Base-by-base conservation (phyloP, 2,888 invertebrate species). In the Deilephila elpenor region DNA sequence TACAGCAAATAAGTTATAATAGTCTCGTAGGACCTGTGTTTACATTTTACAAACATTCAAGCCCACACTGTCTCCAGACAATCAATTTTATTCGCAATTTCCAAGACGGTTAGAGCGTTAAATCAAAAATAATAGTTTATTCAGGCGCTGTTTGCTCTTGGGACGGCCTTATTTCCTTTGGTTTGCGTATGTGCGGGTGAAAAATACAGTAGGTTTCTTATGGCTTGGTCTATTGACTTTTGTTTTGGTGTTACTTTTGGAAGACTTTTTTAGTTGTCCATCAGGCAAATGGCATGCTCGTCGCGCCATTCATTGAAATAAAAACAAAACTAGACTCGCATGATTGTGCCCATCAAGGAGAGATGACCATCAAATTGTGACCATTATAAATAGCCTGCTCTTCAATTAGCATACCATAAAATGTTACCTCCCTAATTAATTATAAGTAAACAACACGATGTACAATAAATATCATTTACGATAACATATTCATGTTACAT, bases 101-200 rank as follows among this genome's bases (percentile, higher is more conserved):
- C 62, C 34, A 62, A 62, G 62, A 67, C 67, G 67, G 67, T 51
- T 51, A 25, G 51, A 51, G 44, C 44, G 44, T 67, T 51, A 67
- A 51, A 67, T 67, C 67, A 51, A 67, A 67, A 67, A 44, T 67
- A 67, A 67, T 67, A 67, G 67, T 67, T 67, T 67, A 51, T 67
- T 67, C 67, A 67, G 44, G 14, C 51, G 67, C 67, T 67, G 44
- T 67, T 67, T 67, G 25, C 67, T 67, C 67, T 51, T 25, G 67
- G 67, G 67, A 67, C 67, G 67, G 67, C 25, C 51, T 67, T 67
- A 67, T 67, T 64, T 62, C 44, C 44, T 51, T 51, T 25, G 0
- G 56, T 56, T 56, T 67, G 14, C 6, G 6, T 67, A 51, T 17
- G 17, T 20, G 25, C 4, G n/a, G 34, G 34, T 34, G n/a, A 19